Conservation (phyloP, 2,797 vertebrate genomes). For the Sardinella longiceps region DNA sequence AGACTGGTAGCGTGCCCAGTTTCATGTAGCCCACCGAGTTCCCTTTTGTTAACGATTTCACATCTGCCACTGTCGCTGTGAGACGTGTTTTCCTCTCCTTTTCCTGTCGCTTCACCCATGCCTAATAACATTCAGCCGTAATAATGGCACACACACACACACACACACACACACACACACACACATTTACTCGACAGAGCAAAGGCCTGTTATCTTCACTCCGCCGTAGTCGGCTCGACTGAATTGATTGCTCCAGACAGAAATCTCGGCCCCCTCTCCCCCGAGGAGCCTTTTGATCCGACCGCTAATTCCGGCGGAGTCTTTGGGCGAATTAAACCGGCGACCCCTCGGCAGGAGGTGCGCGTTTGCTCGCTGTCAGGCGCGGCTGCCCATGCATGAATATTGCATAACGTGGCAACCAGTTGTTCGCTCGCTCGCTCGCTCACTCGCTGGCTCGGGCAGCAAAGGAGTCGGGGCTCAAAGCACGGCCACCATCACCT, state of each 20-base stretch:
- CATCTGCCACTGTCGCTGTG: background rate
- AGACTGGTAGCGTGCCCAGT: conserved; percentile 5
- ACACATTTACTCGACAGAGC: background rate
- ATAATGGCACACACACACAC: background rate
- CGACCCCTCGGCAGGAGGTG: conserved; percentile 55
- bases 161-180: conserved; percentile 3
- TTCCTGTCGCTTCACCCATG: background rate
- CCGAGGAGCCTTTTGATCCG: conserved; percentile 68
- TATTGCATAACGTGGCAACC: background rate
- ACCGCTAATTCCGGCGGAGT: conserved; percentile 65
- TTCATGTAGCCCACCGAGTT: background rate
- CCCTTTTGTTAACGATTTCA: background rate
- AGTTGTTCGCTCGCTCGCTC: too few relatives aligned
- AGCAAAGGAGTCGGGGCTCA: background rate
- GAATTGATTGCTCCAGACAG: conserved; percentile 41
- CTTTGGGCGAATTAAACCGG: conserved; percentile 71
- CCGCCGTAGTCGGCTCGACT: background rate
- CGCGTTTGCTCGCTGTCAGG: background rate
- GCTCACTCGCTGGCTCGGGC: background rate
- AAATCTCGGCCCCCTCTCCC: conserved; percentile 29
- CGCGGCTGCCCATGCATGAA: background rate
- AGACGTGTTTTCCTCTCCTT: background rate
- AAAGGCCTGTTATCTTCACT: background rate
- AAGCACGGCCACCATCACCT: background rate
- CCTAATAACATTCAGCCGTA: background rate